Percentiles rank a stretch among this genome's conserved stretches.
Evolutionary conservation across 2,113 vertebrate species (phyloP).

Genomic region (Atractosteus spatula): DNA sequence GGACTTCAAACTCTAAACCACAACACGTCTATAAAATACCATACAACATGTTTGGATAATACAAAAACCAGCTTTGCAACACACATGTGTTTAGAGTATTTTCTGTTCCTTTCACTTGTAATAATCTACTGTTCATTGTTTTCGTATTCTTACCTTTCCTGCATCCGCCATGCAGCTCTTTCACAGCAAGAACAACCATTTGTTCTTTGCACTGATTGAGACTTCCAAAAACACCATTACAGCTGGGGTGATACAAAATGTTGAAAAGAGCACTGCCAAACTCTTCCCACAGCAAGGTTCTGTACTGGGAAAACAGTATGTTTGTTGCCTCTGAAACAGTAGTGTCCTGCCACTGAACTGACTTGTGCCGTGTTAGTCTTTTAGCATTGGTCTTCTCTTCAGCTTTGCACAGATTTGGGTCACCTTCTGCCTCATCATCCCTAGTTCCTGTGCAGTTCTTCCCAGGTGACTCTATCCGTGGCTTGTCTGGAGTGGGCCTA

Average conservation of each 20-base stretch:
- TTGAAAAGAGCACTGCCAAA: slow-evolving; percentile 41
- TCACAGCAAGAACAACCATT: slow-evolving; percentile 37
- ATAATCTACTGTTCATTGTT: too few species aligned
- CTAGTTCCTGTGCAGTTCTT: not conserved
- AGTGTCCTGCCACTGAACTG: slow-evolving; percentile 48
- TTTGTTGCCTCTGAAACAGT: slow-evolving; percentile 34
- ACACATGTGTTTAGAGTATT: too few species aligned
- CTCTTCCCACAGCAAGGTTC: slow-evolving; percentile 41
- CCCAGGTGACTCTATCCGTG: not conserved
- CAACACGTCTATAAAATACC: not conserved
- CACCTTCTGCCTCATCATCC: slow-evolving; percentile 4
- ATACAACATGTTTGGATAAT: too few species aligned
- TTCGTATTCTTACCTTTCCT: slow-evolving; percentile 40
- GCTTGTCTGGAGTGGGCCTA: slow-evolving; percentile 17
- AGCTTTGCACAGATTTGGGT: not conserved
- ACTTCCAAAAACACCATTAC: slow-evolving; percentile 28
- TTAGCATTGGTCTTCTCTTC: not conserved
- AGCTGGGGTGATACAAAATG: slow-evolving; percentile 40
- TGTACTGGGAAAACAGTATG: slow-evolving; percentile 50
- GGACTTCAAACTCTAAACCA: too few species aligned
- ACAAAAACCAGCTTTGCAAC: too few species aligned
- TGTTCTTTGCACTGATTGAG: slow-evolving; percentile 50
- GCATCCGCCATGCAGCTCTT: slow-evolving; percentile 35
- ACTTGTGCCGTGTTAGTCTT: slow-evolving; percentile 10
- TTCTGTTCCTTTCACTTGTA: too few species aligned